Percentiles rank a stretch among this genome's conserved stretches.
Evolutionary conservation across 2,888 invertebrate genomes (phyloP).

Genomic region (Coelinius sp.): DNA sequence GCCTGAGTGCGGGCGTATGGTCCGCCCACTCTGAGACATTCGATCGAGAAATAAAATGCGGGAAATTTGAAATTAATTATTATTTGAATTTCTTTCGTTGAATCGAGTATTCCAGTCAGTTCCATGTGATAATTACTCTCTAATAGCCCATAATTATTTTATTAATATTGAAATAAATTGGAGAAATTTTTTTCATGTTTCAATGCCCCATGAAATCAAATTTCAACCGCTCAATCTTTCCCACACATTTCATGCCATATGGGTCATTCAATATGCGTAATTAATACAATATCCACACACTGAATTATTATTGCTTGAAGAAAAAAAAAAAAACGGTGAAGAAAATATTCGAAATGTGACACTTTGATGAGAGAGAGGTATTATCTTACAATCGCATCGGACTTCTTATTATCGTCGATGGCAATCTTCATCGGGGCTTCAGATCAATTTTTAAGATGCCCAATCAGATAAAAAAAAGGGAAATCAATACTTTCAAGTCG

Average conservation of each 20-base stretch:
- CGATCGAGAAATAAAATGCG: no score
- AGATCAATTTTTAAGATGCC: background rate
- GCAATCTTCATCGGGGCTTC: conserved; percentile 3
- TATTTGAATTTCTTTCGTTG: no score
- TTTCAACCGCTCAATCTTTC: background rate
- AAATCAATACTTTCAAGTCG: background rate
- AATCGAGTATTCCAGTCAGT: background rate
- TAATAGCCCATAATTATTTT: background rate
- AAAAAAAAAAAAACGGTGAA: background rate
- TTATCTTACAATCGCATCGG: conserved; percentile 1
- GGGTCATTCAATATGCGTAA: conserved; percentile 17
- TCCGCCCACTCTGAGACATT: conserved; percentile 48
- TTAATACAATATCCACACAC: background rate
- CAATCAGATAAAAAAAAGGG: background rate
- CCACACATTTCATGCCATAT: background rate
- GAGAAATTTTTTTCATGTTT: background rate
- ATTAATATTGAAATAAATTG: background rate
- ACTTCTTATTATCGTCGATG: background rate
- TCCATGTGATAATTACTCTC: background rate
- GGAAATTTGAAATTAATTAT: no score
- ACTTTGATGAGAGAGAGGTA: background rate
- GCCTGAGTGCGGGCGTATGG: conserved; percentile 52
- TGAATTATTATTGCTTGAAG: conserved; percentile 8
- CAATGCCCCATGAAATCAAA: no score
- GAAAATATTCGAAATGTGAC: conserved; percentile 6